Conservation (phyloP, 2,113 vertebrate species). For the Peromyscus polionotus region DNA sequence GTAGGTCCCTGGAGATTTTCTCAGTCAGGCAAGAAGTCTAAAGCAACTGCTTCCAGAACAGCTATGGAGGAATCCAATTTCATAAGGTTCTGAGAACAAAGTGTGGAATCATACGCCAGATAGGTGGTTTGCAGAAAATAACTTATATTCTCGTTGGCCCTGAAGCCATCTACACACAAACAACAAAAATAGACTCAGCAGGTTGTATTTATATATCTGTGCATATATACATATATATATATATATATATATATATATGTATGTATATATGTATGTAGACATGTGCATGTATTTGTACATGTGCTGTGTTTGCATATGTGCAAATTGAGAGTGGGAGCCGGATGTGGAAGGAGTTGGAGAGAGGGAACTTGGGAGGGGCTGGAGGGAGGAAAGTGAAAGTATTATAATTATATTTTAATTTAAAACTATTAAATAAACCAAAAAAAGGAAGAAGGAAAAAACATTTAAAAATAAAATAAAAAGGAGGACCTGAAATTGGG, state of each 20-base stretch:
- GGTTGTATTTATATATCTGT: not conserved
- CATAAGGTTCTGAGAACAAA: slow-evolving; percentile 3
- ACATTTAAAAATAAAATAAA: not conserved
- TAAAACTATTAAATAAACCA: not conserved
- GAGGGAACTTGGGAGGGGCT: not conserved
- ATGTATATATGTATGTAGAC: not conserved
- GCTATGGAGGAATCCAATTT: not conserved
- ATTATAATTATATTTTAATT: not conserved
- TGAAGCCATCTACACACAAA: not conserved
- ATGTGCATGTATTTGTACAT: not conserved
- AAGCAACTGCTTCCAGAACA: slow-evolving; percentile 1
- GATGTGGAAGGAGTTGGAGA: not conserved
- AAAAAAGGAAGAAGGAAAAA: not conserved
- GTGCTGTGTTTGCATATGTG: not conserved
- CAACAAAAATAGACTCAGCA: not conserved
- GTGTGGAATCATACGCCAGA: not conserved
- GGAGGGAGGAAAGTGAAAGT: not conserved
- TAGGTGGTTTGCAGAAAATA: not conserved
- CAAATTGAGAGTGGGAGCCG: not conserved
- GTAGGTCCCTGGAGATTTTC: not conserved
- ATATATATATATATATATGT: not conserved
- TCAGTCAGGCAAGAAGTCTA: not conserved
- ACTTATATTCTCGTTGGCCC: not conserved
- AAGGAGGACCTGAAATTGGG: not conserved
- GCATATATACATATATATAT: not conserved